A percentile compares a stretch with the other conserved stretches of the same genome.
phyloP scores from a whole-genome alignment of 2,888 invertebrate genomes.

The Fragum whitleyi region DNA sequence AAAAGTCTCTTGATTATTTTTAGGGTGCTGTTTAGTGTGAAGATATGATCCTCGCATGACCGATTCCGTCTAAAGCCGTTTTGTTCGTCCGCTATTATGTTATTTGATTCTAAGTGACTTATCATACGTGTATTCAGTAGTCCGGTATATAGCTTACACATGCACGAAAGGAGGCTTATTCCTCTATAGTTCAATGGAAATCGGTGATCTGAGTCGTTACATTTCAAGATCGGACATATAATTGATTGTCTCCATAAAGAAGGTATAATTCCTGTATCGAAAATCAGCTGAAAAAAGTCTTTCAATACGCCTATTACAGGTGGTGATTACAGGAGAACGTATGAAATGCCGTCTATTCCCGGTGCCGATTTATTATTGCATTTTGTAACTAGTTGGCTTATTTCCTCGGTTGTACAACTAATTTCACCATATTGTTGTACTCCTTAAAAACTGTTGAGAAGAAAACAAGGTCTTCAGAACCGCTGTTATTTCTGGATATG shows the following conservation, averaged over 20 bases:
- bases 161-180: conserved; percentile 37
- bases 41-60: conserved; percentile 52
- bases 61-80: conserved; percentile 45
- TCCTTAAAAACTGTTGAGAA: too few species aligned
- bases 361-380: conserved; percentile 18
- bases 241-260: conserved; percentile 32
- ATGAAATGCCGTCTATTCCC: conserved; percentile 30
- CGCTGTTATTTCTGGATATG: neutral
- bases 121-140: conserved; percentile 36
- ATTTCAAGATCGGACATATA: conserved; percentile 25
- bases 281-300: conserved; percentile 39
- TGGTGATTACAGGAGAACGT: conserved; percentile 23
- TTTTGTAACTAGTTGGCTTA: conserved; percentile 8
- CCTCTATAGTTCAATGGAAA: conserved; percentile 27
- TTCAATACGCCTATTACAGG: conserved; percentile 22
- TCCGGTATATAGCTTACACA: conserved; percentile 49
- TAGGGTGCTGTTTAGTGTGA: conserved; percentile 34
- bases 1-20: conserved; percentile 19
- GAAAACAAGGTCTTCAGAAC: neutral
- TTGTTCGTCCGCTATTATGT: conserved; percentile 46
- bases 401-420: conserved; percentile 29
- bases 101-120: conserved; percentile 20
- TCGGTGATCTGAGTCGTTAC: conserved; percentile 8
- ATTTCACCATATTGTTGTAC: too few species aligned
- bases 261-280: conserved; percentile 38